These are phyloP conservation scores for Megaceryle alcyon DNA, from an alignment of 2,797 vertebrate genomes.

Conservation along the genomic window DNA sequence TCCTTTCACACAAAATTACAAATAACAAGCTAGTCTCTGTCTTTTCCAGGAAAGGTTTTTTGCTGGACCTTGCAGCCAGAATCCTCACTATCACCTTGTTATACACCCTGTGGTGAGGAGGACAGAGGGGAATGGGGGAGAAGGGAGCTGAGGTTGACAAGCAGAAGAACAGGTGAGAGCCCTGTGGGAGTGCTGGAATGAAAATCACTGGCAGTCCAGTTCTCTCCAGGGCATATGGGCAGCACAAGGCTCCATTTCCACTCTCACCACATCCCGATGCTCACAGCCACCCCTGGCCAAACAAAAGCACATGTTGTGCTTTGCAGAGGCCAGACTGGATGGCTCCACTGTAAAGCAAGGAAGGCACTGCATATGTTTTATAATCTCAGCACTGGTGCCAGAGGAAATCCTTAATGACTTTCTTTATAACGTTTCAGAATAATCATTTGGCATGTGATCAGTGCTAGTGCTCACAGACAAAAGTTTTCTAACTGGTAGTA, in stretches of 20 bases:
- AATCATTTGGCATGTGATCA: not conserved
- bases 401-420: not conserved
- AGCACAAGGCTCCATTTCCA: fast-evolving
- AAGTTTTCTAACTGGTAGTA: not conserved
- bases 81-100: not conserved
- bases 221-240: not conserved
- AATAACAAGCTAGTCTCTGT: not conserved
- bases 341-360: not conserved
- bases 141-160: not conserved
- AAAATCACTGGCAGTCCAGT: not conserved
- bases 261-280: not conserved
- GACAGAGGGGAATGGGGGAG: not conserved
- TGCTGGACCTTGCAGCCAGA: not conserved
- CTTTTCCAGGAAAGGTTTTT: not conserved
- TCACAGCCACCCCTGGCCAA: not conserved
- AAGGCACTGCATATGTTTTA: not conserved
- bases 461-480: not conserved
- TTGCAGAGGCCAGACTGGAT: not conserved
- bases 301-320: fast-evolving
- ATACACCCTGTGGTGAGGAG: fast-evolving
- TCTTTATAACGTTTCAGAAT: not conserved
- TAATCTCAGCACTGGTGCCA: not conserved
- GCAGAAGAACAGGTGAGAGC: not conserved
- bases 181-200: not conserved
- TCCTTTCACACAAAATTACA: not conserved